phyloP scores from a whole-genome alignment of 1,140 invertebrate genomes.

The Dolichoris vasculosae region DNA sequence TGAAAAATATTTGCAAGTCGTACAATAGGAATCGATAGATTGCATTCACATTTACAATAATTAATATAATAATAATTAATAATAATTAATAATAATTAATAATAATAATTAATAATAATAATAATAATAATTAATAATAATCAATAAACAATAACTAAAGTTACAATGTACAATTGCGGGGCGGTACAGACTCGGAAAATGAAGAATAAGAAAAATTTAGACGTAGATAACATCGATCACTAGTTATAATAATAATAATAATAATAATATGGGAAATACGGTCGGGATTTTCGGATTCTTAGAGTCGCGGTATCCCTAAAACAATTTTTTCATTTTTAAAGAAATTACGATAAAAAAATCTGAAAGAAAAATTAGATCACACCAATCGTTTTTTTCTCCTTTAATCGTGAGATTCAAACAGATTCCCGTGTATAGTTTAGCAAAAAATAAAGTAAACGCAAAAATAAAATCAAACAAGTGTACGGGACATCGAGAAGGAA shows the following conservation, averaged over 20 bases:
- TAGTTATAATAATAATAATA: constrained; percentile 39
- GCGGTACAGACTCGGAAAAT: constrained; percentile 24
- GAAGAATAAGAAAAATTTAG: constrained; percentile 33
- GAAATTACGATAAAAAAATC: background rate
- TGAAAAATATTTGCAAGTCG: constrained; percentile 43
- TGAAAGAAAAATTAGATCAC: constrained; percentile 16
- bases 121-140: constrained; percentile 51
- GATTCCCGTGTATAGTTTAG: constrained; percentile 5
- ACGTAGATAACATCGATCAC: constrained; percentile 36
- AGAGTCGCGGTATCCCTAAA: background rate
- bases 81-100: constrained; percentile 41
- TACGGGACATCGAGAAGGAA: constrained; percentile 18
- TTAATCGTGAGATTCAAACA: constrained; percentile 25
- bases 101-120: constrained; percentile 44
- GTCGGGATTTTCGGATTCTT: background rate
- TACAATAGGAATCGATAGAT: constrained; percentile 47
- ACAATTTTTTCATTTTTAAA: background rate
- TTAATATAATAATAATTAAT: constrained; percentile 16
- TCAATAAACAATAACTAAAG: constrained; percentile 45
- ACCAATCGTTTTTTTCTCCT: constrained; percentile 17
- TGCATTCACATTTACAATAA: constrained; percentile 50
- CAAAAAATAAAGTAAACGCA: constrained; percentile 1
- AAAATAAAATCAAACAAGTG: constrained; percentile 18
- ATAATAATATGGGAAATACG: background rate
- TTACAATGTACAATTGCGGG: constrained; percentile 50